Conservation (phyloP, 30 jellyfish, hydroid and myxozoan genomes). For the Aurelia sp. region DNA sequence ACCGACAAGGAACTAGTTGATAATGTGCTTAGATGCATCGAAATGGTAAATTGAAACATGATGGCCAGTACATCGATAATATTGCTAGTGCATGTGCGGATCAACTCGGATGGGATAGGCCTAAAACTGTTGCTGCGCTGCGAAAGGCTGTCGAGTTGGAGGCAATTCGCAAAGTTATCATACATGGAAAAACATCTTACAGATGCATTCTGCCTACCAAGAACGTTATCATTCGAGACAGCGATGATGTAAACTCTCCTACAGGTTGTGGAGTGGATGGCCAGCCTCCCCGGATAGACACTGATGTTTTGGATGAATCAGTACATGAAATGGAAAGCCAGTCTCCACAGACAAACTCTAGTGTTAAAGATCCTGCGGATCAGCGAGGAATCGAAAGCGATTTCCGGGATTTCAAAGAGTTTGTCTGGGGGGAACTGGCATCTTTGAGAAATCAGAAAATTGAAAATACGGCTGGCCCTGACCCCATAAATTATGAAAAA, state of each 20-base stretch:
- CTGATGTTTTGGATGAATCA: too few relatives aligned
- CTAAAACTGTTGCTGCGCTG: neutral
- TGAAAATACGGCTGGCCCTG: too few relatives aligned
- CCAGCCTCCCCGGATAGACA: too few relatives aligned
- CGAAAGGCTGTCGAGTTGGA: slow-evolving; percentile 24
- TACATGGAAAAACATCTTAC: slow-evolving; percentile 17
- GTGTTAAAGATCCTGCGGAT: too few relatives aligned
- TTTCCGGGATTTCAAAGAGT: too few relatives aligned
- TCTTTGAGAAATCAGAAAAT: too few relatives aligned
- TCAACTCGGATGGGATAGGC: neutral
- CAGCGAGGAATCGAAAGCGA: too few relatives aligned
- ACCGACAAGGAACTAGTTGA: slow-evolving; percentile 3
- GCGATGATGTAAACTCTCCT: slow-evolving; percentile 13
- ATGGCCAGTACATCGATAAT: slow-evolving; percentile 16
- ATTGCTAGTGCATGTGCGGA: slow-evolving; percentile 13
- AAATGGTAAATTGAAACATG: slow-evolving; percentile 29
- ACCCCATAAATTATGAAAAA: too few relatives aligned
- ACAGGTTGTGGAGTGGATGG: slow-evolving; percentile 2
- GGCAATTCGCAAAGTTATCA: slow-evolving; percentile 14
- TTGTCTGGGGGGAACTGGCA: too few relatives aligned
- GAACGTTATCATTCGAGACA: slow-evolving; percentile 21
- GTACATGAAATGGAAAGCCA: too few relatives aligned
- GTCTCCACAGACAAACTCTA: too few relatives aligned
- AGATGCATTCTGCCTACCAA: slow-evolving; percentile 16
- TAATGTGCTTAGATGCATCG: slow-evolving; percentile 9